phyloP scores from a whole-genome alignment of 2,113 vertebrate genomes.

The Chaetodon trifascialis region DNA sequence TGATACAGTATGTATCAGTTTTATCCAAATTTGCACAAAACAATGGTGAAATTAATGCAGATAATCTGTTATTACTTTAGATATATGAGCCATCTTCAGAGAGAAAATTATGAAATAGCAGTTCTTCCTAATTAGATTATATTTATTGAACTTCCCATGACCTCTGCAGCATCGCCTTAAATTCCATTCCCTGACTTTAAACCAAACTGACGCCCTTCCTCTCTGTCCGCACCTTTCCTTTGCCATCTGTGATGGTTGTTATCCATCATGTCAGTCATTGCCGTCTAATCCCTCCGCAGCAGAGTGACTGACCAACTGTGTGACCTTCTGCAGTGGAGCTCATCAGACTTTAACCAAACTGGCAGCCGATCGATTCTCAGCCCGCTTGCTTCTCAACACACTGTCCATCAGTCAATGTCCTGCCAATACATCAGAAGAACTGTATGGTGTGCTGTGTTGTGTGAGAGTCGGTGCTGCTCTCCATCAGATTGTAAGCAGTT shows the following conservation, averaged over 20 bases:
- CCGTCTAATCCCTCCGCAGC: constrained; percentile 31
- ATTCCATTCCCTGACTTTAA: constrained; percentile 13
- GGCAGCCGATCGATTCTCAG: constrained; percentile 69
- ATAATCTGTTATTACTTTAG: background rate
- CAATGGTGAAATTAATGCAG: background rate
- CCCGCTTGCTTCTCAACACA: constrained; percentile 26
- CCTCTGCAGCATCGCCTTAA: background rate
- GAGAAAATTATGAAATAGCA: background rate
- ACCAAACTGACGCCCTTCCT: constrained; percentile 2
- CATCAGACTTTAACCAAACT: constrained; percentile 62
- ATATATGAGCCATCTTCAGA: background rate
- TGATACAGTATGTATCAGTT: no score
- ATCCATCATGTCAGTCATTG: constrained; percentile 47
- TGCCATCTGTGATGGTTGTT: constrained; percentile 10
- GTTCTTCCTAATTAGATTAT: background rate
- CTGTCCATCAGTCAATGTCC: constrained; percentile 68
- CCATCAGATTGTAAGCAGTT: background rate
- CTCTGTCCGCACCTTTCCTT: background rate
- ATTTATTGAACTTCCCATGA: constrained; percentile 2
- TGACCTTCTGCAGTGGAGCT: constrained; percentile 69
- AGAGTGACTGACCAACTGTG: constrained; percentile 48
- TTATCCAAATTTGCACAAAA: no score
- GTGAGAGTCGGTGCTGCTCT: background rate
- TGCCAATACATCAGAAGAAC: constrained; percentile 46
- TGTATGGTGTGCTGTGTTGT: background rate